Base-by-base conservation (phyloP, 35 echinoderm and acorn worm species). In the Heliocidaris erythrogramma region DNA sequence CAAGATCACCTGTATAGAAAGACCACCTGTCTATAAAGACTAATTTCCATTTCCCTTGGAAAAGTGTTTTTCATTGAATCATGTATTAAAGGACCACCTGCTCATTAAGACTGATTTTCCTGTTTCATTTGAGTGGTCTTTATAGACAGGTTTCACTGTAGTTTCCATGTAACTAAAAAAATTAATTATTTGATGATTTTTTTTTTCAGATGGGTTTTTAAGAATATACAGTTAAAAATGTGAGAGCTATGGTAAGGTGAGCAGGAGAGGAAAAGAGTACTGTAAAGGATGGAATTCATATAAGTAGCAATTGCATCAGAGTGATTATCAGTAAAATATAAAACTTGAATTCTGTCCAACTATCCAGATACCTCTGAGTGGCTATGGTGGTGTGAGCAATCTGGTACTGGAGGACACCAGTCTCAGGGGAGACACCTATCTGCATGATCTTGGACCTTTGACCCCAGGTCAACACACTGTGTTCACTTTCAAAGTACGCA, bases 311-410 rank as follows among this genome's bases (percentile, higher is more conserved):
- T 86, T 86, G 85, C 13, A 56, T 56, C 52, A 86, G n/a, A 86
- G 2, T 30, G 13, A 11, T 21, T 86, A 84, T 86, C 16, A 42
- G 16, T 42, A 30, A 31, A 14, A 48, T n/a, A 14, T 2, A 35
- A 7, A 6, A 78, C 65, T 78, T 78, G 21, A 89, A n/a, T 89
- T 5, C 87, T 48, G 49, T 27, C 92, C 10, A 16, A 94, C 48
- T 35, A 30, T 60, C 42, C 86, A 99, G 98, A 59, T 99, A 17
- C 98, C 98, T 24, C 92, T 99, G 24, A 97, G 97, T 94, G 98
- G 98, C 13, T 99, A 99, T 94, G 97, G 98, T 91, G 98, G 98
- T 11, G 90, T 97, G 0, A 96, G 97, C 17, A 95, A 95, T 59
- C 95, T 99, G 5, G 85, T 96, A 17, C 21, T 97, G 2, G 95